A percentile compares a stretch with the other conserved stretches of the same genome.
These are phyloP conservation scores for Drosophila mimetica DNA, from an alignment of 2,888 invertebrate genomes.

Conservation along the genomic window DNA sequence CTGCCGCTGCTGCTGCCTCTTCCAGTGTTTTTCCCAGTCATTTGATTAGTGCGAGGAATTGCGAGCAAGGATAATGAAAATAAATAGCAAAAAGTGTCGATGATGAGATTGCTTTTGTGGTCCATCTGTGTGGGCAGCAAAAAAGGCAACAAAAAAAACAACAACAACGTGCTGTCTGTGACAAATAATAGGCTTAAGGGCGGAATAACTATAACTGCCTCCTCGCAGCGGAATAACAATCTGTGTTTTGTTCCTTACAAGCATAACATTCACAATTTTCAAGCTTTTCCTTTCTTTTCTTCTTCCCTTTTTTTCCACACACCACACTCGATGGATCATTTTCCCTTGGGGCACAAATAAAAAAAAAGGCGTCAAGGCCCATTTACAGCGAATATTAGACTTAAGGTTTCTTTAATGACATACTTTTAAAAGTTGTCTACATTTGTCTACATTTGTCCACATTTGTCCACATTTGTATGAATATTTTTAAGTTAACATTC, in stretches of 20 bases:
- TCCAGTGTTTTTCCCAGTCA: slow-evolving; percentile 43
- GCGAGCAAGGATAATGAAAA: slow-evolving; percentile 51
- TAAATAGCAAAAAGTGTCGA: slow-evolving; percentile 54
- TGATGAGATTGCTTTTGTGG: slow-evolving; percentile 53
- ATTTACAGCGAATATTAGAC: too few species aligned
- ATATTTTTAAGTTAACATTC: too few species aligned
- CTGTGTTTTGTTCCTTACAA: background rate
- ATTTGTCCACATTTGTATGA: too few species aligned
- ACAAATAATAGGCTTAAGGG: slow-evolving; percentile 24
- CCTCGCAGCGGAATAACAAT: slow-evolving; percentile 6
- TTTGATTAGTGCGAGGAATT: slow-evolving; percentile 47
- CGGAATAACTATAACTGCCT: slow-evolving; percentile 1
- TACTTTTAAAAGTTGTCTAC: too few species aligned
- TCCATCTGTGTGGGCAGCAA: slow-evolving; percentile 9
- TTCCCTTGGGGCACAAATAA: too few species aligned
- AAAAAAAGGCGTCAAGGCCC: too few species aligned
- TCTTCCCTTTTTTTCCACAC: too few species aligned
- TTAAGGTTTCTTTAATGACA: too few species aligned
- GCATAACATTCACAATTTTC: background rate
- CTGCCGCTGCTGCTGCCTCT: too few species aligned
- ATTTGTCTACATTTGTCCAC: too few species aligned
- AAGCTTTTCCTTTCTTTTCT: background rate
- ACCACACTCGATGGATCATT: too few species aligned
- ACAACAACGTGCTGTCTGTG: slow-evolving; percentile 1
- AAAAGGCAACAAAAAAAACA: background rate